Percentiles rank a stretch among this genome's conserved stretches.
Conservation (phyloP, 1,140 invertebrate genomes). For the Drosophila neocordata region DNA sequence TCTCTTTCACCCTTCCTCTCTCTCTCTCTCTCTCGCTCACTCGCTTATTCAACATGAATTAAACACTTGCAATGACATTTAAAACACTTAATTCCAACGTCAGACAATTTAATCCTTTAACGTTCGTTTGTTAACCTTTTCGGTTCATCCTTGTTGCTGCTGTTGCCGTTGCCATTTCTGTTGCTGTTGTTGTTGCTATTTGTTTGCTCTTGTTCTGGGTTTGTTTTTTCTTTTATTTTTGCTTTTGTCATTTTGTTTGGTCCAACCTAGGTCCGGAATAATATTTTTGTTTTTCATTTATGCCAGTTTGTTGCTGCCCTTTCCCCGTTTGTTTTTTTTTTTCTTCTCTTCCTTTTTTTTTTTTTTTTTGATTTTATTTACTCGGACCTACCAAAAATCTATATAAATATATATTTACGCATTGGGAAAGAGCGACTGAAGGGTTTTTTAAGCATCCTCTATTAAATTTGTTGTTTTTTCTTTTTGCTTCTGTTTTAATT, state of each 20-base stretch:
- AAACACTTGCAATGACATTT: conserved; percentile 79
- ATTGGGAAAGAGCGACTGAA: conserved; percentile 27
- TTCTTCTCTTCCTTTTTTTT: conserved; percentile 22
- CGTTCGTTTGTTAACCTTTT: conserved; percentile 74
- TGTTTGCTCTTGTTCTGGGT: conserved; percentile 22
- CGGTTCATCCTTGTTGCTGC: conserved; percentile 31
- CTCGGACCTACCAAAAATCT: conserved; percentile 25
- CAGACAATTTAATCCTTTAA: conserved; percentile 80
- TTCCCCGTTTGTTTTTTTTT: conserved; percentile 12
- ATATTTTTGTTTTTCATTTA: conserved; percentile 56
- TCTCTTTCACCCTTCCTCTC: conserved; percentile 1
- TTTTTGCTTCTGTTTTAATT: conserved; percentile 57
- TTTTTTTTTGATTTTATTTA: conserved; percentile 44
- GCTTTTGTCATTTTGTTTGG: conserved; percentile 37
- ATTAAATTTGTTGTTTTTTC: neutral
- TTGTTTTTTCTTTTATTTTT: conserved; percentile 18
- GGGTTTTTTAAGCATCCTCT: conserved; percentile 35
- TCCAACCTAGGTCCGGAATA: conserved; percentile 44
- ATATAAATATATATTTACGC: conserved; percentile 52
- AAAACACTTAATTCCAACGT: conserved; percentile 78
- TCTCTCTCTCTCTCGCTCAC: neutral
- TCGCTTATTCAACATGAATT: conserved; percentile 56
- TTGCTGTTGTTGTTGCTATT: conserved; percentile 21
- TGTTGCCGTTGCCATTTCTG: conserved; percentile 8
- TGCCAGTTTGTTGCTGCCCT: conserved; percentile 28